Evolutionary conservation across 2,888 invertebrate species (phyloP), one percentile per base, ranked within the genome.

Genomic region (Drosophila nr. perissopoda): DNA sequence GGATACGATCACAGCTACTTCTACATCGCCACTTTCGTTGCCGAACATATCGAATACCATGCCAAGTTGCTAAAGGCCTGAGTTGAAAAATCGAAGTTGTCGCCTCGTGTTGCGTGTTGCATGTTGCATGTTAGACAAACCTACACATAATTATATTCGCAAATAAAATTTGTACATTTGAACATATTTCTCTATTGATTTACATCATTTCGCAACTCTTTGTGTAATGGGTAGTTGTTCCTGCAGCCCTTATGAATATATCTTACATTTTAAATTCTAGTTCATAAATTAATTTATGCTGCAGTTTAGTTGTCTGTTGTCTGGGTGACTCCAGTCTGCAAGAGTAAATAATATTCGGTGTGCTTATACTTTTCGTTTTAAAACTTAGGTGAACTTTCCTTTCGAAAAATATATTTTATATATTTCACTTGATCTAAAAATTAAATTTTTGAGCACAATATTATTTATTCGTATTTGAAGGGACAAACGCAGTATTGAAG

Each of bases 1-100:
- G 98, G 97, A 21, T 99, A 99, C 91, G 98, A 99, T 92, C 99
- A 99, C 93, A 96, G 97, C 54, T 99, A 99, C 91, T 99, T 95
- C 91, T 99, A 98, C 91, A 97, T 99, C 78, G 94, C 98, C 0
- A 95, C 97, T 0, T 99, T 97, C 92, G 96, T 99, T 61, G 97
- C 95, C 49, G 98, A 99, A 91, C 99, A 99, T 92, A 95, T 99
- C 71, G 95, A 95, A 67, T 98, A 98, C 93, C 99, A 99, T 93
- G 95, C 96, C 4, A 96, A 96, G 91, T 95, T 95, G 92, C 94
- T 98, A 25, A 95, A 95, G 40, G 78, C 78, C 34, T 88, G 45
- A 85, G 68, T 18, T 11, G 4, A n/a, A 58, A 29, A 58, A 18
- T 6, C 18, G 13, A 48, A 16, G 33, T 63, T n/a, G 13, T n/a